Percentiles rank a stretch among this genome's conserved stretches.
These are phyloP conservation scores for Brachyhypopomus occidentalis DNA, from an alignment of 2,113 vertebrate species.

Conservation along the genomic window DNA sequence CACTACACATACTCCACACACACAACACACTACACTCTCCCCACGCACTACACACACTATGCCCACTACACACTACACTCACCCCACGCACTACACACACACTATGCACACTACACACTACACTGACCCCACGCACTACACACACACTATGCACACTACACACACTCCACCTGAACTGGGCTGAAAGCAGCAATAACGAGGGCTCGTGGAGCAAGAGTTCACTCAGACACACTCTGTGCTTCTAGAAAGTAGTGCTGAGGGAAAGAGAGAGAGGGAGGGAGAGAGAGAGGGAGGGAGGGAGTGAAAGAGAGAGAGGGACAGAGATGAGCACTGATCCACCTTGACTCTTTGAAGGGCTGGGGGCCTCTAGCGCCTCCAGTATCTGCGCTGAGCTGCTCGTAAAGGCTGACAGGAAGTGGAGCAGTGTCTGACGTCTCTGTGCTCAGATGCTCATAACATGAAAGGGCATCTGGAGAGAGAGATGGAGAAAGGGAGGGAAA, in stretches of 20 bases:
- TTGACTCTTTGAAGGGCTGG: slow-evolving; percentile 59
- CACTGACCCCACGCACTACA: no score
- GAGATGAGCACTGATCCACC: slow-evolving; percentile 48
- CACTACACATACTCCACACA: no score
- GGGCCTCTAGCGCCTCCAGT: slow-evolving; percentile 60
- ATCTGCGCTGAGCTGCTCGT: slow-evolving; percentile 63
- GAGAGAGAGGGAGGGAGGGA: not conserved
- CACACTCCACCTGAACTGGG: not conserved
- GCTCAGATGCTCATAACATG: slow-evolving; percentile 61
- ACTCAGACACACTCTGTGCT: not conserved
- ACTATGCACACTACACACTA: no score
- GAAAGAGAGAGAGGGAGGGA: slow-evolving; percentile 7
- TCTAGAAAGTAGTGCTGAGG: not conserved
- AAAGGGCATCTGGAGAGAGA: slow-evolving; percentile 60
- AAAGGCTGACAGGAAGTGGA: slow-evolving; percentile 62
- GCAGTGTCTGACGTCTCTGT: slow-evolving; percentile 53
- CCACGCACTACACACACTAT: no score
- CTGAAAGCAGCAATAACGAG: not conserved
- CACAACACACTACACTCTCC: no score
- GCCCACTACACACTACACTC: no score
- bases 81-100: no score
- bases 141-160: no score
- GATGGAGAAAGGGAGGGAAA: not conserved
- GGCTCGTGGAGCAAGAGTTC: not conserved
- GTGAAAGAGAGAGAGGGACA: not conserved